phyloP scores from a whole-genome alignment of 2,888 invertebrate species.

The Agonopterix subpropinquella region DNA sequence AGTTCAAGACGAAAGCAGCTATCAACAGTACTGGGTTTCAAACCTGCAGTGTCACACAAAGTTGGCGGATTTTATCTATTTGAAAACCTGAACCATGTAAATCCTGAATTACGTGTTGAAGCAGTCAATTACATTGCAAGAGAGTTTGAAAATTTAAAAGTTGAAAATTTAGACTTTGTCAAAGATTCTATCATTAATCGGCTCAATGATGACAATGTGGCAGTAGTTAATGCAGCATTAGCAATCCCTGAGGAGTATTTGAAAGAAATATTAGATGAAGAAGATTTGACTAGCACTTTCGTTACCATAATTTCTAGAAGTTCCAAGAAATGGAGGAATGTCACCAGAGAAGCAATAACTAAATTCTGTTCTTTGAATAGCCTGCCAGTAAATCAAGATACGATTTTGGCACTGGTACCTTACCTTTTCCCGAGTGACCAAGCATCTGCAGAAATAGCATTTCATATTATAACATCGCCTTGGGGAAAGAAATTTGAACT shows the following conservation, averaged over 20 bases:
- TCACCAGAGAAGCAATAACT: slow-evolving; percentile 52
- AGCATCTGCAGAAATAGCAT: slow-evolving; percentile 37
- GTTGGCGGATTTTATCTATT: slow-evolving; percentile 74
- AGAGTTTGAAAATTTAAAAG: slow-evolving; percentile 62
- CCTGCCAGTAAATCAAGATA: slow-evolving; percentile 69
- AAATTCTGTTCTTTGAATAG: slow-evolving; percentile 62
- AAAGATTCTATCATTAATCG: slow-evolving; percentile 79
- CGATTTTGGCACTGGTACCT: slow-evolving; percentile 77
- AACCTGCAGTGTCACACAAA: slow-evolving; percentile 71
- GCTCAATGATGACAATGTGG: slow-evolving; percentile 79
- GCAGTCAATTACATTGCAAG: slow-evolving; percentile 80
- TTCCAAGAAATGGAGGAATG: slow-evolving; percentile 50
- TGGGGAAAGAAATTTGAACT: slow-evolving; percentile 53
- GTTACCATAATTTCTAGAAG: slow-evolving; percentile 66
- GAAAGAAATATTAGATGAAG: slow-evolving; percentile 55
- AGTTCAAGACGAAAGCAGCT: slow-evolving; percentile 44
- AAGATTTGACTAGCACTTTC: slow-evolving; percentile 61
- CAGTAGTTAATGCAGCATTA: slow-evolving; percentile 76
- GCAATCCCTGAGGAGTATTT: slow-evolving; percentile 51
- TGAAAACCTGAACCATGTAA: slow-evolving; percentile 84
- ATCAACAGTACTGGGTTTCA: slow-evolving; percentile 66
- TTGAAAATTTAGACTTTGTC: slow-evolving; percentile 76
- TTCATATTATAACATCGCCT: slow-evolving; percentile 46
- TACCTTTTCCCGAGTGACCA: slow-evolving; percentile 75
- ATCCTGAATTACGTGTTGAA: slow-evolving; percentile 77